Conservation (phyloP, 2,888 invertebrate species). For the Dichetophora obliterata region DNA sequence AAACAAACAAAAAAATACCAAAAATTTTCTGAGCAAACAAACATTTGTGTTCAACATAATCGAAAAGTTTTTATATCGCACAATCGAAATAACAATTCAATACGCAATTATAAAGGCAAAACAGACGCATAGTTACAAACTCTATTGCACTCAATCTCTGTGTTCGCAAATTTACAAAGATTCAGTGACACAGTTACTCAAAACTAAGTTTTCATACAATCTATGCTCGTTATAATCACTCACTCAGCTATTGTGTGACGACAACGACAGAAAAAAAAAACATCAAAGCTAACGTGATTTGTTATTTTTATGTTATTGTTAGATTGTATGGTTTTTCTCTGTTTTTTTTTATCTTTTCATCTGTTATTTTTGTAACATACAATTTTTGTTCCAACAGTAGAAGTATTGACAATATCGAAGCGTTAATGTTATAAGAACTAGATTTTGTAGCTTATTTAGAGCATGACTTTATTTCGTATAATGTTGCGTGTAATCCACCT, state of each 20-base stretch:
- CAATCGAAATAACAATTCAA: too few relatives aligned
- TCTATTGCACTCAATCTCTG: not conserved
- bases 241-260: constrained; percentile 1
- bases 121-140: not conserved
- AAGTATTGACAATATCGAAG: not conserved
- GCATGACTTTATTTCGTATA: not conserved
- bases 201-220: constrained; percentile 16
- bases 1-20: not conserved
- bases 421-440: not conserved
- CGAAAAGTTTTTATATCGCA: not conserved
- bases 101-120: not conserved
- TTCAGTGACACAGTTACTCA: not conserved
- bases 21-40: constrained; percentile 1
- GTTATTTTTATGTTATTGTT: not conserved
- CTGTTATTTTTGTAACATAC: not conserved
- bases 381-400: not conserved
- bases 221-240: constrained; percentile 15
- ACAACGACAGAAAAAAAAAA: not conserved
- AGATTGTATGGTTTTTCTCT: not conserved
- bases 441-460: not conserved
- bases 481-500: not conserved
- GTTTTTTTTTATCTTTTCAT: not conserved
- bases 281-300: not conserved
- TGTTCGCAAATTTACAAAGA: too few relatives aligned
- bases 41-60: constrained; percentile 10